phyloP scores from a whole-genome alignment of 2,797 vertebrate species.

The Novumbra hubbsi region DNA sequence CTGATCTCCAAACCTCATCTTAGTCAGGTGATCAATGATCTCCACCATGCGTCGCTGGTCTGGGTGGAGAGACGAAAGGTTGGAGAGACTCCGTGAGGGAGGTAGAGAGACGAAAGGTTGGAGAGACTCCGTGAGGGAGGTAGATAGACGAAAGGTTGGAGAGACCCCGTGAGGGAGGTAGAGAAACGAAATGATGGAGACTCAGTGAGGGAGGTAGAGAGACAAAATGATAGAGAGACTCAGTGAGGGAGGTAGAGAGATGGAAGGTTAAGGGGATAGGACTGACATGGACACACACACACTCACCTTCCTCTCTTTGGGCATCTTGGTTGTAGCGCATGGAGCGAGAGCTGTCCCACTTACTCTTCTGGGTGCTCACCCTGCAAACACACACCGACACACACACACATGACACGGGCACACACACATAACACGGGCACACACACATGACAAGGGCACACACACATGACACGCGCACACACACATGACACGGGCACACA shows the following conservation, averaged over 20 bases:
- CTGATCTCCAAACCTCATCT: constrained; percentile 91
- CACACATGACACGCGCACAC: too few relatives aligned
- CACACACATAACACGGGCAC: background rate
- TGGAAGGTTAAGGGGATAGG: background rate
- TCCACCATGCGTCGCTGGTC: constrained; percentile 96
- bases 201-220: background rate
- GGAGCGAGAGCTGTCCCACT: constrained; percentile 93
- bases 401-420: background rate
- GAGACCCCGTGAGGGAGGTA: too few relatives aligned
- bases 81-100: background rate
- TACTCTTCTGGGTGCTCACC: constrained; percentile 91
- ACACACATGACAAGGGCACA: too few relatives aligned
- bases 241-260: background rate
- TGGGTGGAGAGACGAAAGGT: constrained; percentile 50
- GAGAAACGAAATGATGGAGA: background rate
- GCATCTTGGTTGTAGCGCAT: constrained; percentile 95
- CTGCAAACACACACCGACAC: constrained; percentile 56
- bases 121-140: background rate
- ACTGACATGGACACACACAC: background rate
- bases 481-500: constrained; percentile 16
- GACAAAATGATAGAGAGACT: background rate
- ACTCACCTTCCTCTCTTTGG: constrained; percentile 92
- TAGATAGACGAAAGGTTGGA: background rate
- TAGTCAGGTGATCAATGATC: constrained; percentile 89
- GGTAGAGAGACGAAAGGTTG: background rate